Evolutionary conservation across 2,113 vertebrate genomes (phyloP), one percentile per base, ranked within the genome.

Genomic region (Actinemys pallida): DNA sequence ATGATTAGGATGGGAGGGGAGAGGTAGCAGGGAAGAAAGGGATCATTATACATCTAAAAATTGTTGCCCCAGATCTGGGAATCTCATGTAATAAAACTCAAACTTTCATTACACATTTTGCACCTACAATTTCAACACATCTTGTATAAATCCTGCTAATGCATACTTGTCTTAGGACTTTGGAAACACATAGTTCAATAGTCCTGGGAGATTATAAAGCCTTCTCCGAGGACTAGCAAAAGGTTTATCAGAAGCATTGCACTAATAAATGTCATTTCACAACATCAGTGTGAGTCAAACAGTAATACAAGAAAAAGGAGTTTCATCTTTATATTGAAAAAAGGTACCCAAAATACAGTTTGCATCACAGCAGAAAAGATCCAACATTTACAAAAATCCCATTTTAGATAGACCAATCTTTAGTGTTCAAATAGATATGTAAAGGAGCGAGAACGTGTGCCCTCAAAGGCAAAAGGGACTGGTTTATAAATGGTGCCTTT

Each of bases 401-500:
- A 10, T 80, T 85, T 92, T 85, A 62, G 88, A 27, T 16, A 56
- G 39, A 88, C 57, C 75, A 53, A 91, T 90, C 72, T 80, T 69
- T 89, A 88, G 3, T 35, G 35, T 82, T 96, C 88, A 93, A 94
- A n/a, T 59, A 53, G 47, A 83, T 81, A 16, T 94, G 31, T 5
- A 49, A 87, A 92, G 62, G 76, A 45, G 53, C 39, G 29, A 72
- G 79, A 87, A 84, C 54, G 49, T 91, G 5, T 91, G 75, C 19
- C 90, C 93, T 94, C 84, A 94, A 90, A 97, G 83, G 72, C 53
- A 91, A 96, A 92, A 24, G 17, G 22, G 16, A 84, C 45, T 85
- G 78, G 31, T 90, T 95, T 93, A 86, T 94, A 96, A 94, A 95
- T 29, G 29, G 13, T 79, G 52, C 1, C 56, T 96, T 98, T 97